phyloP scores from a whole-genome alignment of 2,113 vertebrate genomes.

The Melanostigma gelatinosum region DNA sequence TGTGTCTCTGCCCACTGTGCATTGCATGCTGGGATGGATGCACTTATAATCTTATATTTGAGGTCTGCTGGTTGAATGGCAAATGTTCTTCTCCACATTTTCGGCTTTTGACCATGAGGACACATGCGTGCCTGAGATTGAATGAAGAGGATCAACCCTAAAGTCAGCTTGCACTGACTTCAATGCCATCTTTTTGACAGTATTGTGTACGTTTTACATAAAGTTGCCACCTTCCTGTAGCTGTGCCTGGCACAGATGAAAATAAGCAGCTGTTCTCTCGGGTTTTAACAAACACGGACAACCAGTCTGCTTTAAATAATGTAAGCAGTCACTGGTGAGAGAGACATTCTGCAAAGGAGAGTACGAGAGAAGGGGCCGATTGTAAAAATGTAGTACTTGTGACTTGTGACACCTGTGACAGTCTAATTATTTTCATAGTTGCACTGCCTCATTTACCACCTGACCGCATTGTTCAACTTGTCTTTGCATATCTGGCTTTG shows the following conservation, averaged over 20 bases:
- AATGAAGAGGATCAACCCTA: not conserved
- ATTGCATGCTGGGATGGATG: conserved; percentile 1
- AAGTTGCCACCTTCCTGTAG: conserved; percentile 30
- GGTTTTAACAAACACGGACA: conserved; percentile 44
- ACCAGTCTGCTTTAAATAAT: conserved; percentile 46
- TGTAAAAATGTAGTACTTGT: conserved; percentile 11
- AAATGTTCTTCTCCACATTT: not conserved
- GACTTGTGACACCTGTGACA: not conserved
- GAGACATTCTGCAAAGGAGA: conserved; percentile 20
- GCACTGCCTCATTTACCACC: conserved; percentile 18
- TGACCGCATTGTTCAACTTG: not conserved
- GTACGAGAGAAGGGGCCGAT: conserved; percentile 1
- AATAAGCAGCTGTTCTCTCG: conserved; percentile 34
- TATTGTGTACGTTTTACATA: not conserved
- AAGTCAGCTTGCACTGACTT: not conserved
- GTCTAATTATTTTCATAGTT: not conserved
- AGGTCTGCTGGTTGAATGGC: not conserved
- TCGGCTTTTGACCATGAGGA: not conserved
- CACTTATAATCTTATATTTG: not conserved
- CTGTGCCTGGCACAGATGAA: conserved; percentile 38
- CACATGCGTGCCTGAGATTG: not conserved
- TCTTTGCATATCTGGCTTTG: not conserved
- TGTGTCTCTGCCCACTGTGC: not conserved
- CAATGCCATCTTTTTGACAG: not conserved
- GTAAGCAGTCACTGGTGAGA: conserved; percentile 12